Evolutionary conservation across 2,797 vertebrate species (phyloP), one percentile per base, ranked within the genome.

Genomic region (Saxicola maurus): DNA sequence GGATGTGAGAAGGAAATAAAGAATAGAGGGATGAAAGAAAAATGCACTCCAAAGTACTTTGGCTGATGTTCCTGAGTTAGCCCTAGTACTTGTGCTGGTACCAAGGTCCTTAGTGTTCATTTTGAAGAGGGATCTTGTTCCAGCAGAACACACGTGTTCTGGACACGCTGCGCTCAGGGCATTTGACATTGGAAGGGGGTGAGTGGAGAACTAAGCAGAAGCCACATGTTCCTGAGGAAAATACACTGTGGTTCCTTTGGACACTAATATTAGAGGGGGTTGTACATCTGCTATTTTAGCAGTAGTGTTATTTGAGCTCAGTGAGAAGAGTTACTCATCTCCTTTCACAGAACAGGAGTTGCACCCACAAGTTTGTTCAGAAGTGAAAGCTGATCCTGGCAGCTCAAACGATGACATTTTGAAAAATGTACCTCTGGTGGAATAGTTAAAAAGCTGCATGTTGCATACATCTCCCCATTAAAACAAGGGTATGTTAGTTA

Each of bases 21-120:
- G 11, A 91, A 72, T 13, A 79, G 38, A 83, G 74, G 64, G 67
- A 87, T 20, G 45, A 89, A 91, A 93, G 76, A 69, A 90, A 81
- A 93, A 90, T 65, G 49, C 74, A 83, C 87, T 94, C 87, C 78
- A 20, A 4, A 87, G 92, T 92, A 95, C 85, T 94, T 73, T 94
- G 91, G 94, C 95, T 92, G 93, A 85, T 96, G 95, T 96, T 96
- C 95, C 95, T 96, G 95, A 96, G 95, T 96, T 95, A 92, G 91
- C 93, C 91, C 74, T 73, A 92, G 94, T 88, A 91, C 88, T 88
- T 62, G 52, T 46, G 48, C 82, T 83, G 60, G 56, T 68, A 84
- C 77, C 62, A 69, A 72, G 78, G 88, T 67, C 77, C 82, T 86
- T 55, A 18, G 71, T 57, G 61, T 52, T 75, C 17, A 2, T 80